Conservation (phyloP, 2,888 invertebrate species). For the Drosophila antonietae region DNA sequence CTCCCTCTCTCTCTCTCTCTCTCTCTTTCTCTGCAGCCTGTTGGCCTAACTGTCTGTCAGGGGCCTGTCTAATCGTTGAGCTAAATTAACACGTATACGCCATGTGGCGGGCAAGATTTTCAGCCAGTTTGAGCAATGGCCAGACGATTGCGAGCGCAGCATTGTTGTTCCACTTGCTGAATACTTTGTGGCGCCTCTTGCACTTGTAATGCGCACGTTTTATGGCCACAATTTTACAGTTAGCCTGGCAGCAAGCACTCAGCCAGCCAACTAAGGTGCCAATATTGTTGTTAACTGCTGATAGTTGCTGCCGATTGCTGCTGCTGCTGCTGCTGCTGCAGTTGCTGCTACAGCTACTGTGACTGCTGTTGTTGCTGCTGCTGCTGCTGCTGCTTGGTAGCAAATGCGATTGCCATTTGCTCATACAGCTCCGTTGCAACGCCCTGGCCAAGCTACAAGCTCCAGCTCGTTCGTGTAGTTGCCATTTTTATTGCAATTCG, state of each 20-base stretch:
- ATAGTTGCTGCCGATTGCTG: slow-evolving; percentile 66
- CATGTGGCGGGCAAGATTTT: slow-evolving; percentile 68
- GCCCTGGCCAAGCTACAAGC: not conserved
- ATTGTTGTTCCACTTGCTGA: slow-evolving; percentile 44
- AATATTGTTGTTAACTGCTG: slow-evolving; percentile 81
- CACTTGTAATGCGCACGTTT: slow-evolving; percentile 70
- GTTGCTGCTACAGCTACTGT: slow-evolving; percentile 21
- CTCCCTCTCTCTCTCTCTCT: not conserved
- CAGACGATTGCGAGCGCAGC: slow-evolving; percentile 3
- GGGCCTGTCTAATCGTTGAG: slow-evolving; percentile 67
- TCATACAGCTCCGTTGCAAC: slow-evolving; percentile 39
- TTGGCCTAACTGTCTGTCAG: slow-evolving; percentile 18
- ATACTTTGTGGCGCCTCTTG: slow-evolving; percentile 62
- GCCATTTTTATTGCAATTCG: slow-evolving; percentile 69
- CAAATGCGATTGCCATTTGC: slow-evolving; percentile 71
- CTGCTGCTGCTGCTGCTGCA: slow-evolving; percentile 47
- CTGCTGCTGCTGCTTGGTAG: slow-evolving; percentile 46
- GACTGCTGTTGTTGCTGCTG: slow-evolving; percentile 25
- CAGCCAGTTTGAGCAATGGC: slow-evolving; percentile 50
- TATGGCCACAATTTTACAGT: slow-evolving; percentile 77
- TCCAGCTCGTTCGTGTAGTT: slow-evolving; percentile 34
- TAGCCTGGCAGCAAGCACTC: slow-evolving; percentile 59
- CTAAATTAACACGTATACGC: slow-evolving; percentile 77
- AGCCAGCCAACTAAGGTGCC: slow-evolving; percentile 66
- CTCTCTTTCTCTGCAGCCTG: not conserved